Percentiles rank a stretch among this genome's conserved stretches.
phyloP scores from a whole-genome alignment of 2,113 vertebrate species.

The Lampris megalopsis region DNA sequence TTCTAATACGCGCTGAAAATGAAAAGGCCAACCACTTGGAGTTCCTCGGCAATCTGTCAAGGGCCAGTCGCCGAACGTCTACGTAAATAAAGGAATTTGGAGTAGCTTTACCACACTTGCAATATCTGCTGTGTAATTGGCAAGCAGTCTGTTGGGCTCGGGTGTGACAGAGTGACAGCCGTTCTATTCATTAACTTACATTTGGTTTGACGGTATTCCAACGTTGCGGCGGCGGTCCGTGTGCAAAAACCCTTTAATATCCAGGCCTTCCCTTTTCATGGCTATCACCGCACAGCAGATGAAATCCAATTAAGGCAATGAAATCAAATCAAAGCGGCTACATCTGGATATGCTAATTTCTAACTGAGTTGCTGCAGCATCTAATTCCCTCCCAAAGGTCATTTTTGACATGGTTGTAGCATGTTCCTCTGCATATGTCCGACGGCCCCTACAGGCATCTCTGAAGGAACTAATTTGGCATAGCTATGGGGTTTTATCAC shows the following conservation, averaged over 20 bases:
- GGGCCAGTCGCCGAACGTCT: constrained; percentile 23
- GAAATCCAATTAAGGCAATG: constrained; percentile 78
- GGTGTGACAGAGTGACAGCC: constrained; percentile 56
- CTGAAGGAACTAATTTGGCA: constrained; percentile 64
- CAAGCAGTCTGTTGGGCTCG: constrained; percentile 7
- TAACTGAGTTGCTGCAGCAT: constrained; percentile 58
- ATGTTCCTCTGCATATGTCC: constrained; percentile 43
- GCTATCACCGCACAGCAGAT: constrained; percentile 51
- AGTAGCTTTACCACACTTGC: constrained; percentile 30
- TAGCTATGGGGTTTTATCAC: constrained; percentile 56
- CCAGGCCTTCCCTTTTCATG: constrained; percentile 50
- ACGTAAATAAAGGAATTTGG: constrained; percentile 57
- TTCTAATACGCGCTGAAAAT: constrained; percentile 1
- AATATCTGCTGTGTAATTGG: constrained; percentile 61
- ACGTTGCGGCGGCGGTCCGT: constrained; percentile 29
- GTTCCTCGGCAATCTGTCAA: constrained; percentile 19
- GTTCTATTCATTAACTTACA: constrained; percentile 65
- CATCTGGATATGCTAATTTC: constrained; percentile 79
- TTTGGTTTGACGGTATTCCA: constrained; percentile 47
- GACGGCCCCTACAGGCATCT: constrained; percentile 38
- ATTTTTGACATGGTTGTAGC: constrained; percentile 69
- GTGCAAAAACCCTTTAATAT: constrained; percentile 31
- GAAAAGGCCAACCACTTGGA: constrained; percentile 1
- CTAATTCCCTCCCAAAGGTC: constrained; percentile 75
- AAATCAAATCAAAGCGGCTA: constrained; percentile 73